phyloP scores from a whole-genome alignment of 2,888 invertebrate species.

The Pycnomerus fuliginosus region DNA sequence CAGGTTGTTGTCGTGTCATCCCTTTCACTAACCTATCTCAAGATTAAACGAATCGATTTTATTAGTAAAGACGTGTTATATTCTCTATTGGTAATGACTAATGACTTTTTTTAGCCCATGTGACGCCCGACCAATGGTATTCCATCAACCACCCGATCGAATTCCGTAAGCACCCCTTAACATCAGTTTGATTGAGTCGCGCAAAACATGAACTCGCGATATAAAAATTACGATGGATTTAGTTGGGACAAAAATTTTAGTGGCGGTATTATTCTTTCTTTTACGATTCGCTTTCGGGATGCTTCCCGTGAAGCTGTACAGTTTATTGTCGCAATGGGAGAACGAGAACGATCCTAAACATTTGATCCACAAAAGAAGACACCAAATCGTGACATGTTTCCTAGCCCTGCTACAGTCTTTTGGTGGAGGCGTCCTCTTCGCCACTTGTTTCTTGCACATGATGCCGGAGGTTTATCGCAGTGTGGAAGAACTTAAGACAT shows the following conservation, averaged over 20 bases:
- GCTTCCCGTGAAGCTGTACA: constrained; percentile 55
- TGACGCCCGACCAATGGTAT: too few relatives aligned
- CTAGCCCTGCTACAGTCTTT: constrained; percentile 53
- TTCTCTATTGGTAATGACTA: too few relatives aligned
- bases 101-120: too few relatives aligned
- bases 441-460: constrained; percentile 61
- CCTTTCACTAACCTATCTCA: too few relatives aligned
- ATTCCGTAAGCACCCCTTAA: too few relatives aligned
- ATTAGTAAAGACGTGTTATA: too few relatives aligned
- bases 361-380: constrained; percentile 43
- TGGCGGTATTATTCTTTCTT: constrained; percentile 53
- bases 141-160: too few relatives aligned
- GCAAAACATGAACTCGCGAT: constrained; percentile 18
- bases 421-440: constrained; percentile 60
- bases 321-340: constrained; percentile 46
- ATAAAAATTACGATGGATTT: constrained; percentile 45
- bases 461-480: constrained; percentile 57
- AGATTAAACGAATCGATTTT: too few relatives aligned
- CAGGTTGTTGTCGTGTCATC: too few relatives aligned
- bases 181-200: constrained; percentile 6
- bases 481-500: constrained; percentile 46
- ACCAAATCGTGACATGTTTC: constrained; percentile 43
- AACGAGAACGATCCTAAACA: constrained; percentile 38
- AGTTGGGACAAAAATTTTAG: constrained; percentile 52
- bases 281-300: constrained; percentile 55